Percentiles rank a stretch among this genome's conserved stretches.
Conservation (phyloP, 1,140 invertebrate species). For the Drosophila gunungcola region DNA sequence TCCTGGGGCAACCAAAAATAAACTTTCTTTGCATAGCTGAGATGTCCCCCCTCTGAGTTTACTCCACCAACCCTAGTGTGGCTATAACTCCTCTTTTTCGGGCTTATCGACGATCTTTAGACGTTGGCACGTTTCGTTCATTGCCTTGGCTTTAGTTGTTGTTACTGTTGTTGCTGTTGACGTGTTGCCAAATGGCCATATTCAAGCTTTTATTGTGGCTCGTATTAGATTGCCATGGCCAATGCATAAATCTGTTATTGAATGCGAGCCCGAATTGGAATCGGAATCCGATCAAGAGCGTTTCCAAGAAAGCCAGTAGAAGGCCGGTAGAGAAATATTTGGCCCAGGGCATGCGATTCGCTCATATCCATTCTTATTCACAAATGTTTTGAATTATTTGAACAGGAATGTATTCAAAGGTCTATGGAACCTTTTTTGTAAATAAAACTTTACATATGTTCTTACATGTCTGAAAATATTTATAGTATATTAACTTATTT, state of each 20-base stretch:
- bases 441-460: too few relatives aligned
- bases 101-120: slow-evolving; percentile 75
- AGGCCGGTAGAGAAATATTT: slow-evolving; percentile 27
- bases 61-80: slow-evolving; percentile 22
- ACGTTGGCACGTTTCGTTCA: slow-evolving; percentile 81
- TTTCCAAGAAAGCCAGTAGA: slow-evolving; percentile 50
- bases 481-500: too few relatives aligned
- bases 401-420: not conserved
- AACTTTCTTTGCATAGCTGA: slow-evolving; percentile 65
- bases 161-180: slow-evolving; percentile 55
- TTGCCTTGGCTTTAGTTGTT: slow-evolving; percentile 68
- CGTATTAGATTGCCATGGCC: slow-evolving; percentile 81
- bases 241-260: slow-evolving; percentile 73
- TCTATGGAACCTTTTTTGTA: too few relatives aligned
- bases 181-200: slow-evolving; percentile 81
- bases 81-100: slow-evolving; percentile 53
- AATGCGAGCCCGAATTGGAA: slow-evolving; percentile 55
- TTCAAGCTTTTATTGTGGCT: slow-evolving; percentile 81
- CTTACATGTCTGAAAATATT: too few relatives aligned
- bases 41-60: not conserved
- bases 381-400: slow-evolving; percentile 2
- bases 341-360: slow-evolving; percentile 2
- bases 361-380: slow-evolving; percentile 4
- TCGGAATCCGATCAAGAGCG: slow-evolving; percentile 52
- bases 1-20: slow-evolving; percentile 45